Evolutionary conservation across 2,113 vertebrate genomes (phyloP), one percentile per base, ranked within the genome.

Genomic region (Rhea pennata): DNA sequence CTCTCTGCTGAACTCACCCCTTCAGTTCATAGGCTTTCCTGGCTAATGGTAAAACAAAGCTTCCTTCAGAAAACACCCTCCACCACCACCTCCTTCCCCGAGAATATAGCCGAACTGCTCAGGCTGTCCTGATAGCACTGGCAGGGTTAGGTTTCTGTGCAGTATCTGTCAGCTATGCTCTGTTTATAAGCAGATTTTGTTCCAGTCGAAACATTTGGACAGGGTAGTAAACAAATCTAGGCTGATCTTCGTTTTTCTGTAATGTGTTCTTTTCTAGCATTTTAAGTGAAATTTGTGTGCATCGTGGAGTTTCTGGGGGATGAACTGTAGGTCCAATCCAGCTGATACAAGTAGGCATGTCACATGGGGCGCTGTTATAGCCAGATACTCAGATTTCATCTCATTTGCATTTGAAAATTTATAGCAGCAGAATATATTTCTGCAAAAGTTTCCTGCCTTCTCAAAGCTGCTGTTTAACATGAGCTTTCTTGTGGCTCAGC

Each of bases 341-440:
- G 44, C 29, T 7, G 22, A 50, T 2, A 53, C 61, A 73, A 82
- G 46, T 40, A 29, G 22, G 15, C 56, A 22, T 0, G 5, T 95
- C 95, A 94, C 75, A 79, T 84, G 89, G 78, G 84, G 64, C 79
- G 74, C 53, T 81, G 3, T 54, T 93, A 90, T 12, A 93, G 84
- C 65, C 93, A 86, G 71, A 91, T 81, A 58, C 17, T 62, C 16
- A 13, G n/a, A 48, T 44, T 83, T 93, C 0, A 0, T 83, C 48
- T 58, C 24, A 48, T 93, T 92, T 94, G 67, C 64, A 40, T 89
- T 75, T 90, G 90, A 48, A 94, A 82, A 81, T 91, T 95, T 93
- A 27, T 50, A 66, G 69, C 36, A 58, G 46, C 67, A 48, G 86
- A 86, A 72, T 87, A 22, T 78, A 64, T 71, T 93, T 61, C 87